Base-by-base conservation (phyloP, 2,888 invertebrate species). In the Oscheius sp. region DNA sequence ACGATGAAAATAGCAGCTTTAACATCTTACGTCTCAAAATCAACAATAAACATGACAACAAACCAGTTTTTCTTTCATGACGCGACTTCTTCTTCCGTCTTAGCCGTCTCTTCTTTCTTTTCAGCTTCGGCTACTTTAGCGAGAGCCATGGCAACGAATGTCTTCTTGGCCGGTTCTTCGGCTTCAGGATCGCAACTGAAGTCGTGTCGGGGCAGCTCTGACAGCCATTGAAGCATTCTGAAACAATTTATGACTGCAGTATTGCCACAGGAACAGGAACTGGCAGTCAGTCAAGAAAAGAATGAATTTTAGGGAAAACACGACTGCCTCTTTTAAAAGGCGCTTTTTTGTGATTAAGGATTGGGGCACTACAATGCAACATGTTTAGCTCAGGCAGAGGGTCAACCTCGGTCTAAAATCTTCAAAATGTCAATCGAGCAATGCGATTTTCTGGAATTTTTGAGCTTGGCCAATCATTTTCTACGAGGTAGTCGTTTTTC, bases 201-300 rank as follows among this genome's bases (percentile, higher is more conserved):
- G 48, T 86, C 79, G 78, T 88, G 88, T 37, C 78, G 73, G 32
- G 76, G 76, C 11, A 88, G 77, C 55, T 85, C 81, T 7, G 84
- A 65, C 47, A 88, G 66, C 88, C 88, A 88, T 76, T 79, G 77
- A 79, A 88, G 79, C 88, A 88, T 88, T 57, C 86, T 86, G 65
- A 48, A 79, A 13, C 21, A 35, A 70, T 5, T 37, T 58, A 48
- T 48, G 35, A 2, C 7, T 1, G 21, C 35, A 60, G 21, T 21
- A 21, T 21, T 21, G 21, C 21, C 21, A 21, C 21, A 21, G 21
- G 21, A 21, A 21, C 21, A 21, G 21, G 21, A 21, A 21, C 21
- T 21, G 21, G 21, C 21, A 21, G 21, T 21, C 21, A 21, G 21
- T 21, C 21, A 21, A 21, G 21, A 21, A 21, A 21, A 21, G 21